phyloP scores from a whole-genome alignment of 2,797 vertebrate species.

The Parauchenoglanis punctatus region DNA sequence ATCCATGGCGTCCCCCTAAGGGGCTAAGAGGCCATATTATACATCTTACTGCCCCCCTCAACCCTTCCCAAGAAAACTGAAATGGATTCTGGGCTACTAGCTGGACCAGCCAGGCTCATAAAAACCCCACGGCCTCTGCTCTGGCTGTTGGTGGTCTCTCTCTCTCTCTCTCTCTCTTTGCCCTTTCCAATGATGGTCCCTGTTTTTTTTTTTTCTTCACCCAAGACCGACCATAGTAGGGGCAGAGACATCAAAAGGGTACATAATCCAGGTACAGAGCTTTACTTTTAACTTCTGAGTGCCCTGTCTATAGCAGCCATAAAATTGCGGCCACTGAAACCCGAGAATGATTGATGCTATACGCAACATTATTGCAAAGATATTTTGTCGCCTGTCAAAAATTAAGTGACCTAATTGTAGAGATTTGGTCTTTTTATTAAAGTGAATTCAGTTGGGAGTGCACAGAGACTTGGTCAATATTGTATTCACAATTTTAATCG shows the following conservation, averaged over 20 bases:
- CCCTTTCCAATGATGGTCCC: conserved; percentile 52
- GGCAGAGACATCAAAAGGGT: conserved; percentile 64
- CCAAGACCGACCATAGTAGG: conserved; percentile 36
- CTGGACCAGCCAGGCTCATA: conserved; percentile 57
- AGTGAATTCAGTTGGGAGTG: neutral
- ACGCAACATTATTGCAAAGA: conserved; percentile 41
- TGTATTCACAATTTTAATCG: neutral
- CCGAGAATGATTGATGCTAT: conserved; percentile 58
- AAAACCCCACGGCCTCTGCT: conserved; percentile 58
- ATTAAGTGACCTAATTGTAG: neutral
- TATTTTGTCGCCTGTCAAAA: conserved; percentile 32
- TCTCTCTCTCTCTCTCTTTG: conserved; percentile 13
- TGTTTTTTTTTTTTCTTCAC: conserved; percentile 19
- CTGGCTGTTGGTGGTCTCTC: conserved; percentile 65
- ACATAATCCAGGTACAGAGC: conserved; percentile 63
- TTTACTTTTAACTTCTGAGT: conserved; percentile 60
- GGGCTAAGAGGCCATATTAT: conserved; percentile 51
- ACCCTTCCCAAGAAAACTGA: conserved; percentile 35
- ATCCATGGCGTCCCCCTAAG: conserved; percentile 49
- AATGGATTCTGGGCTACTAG: conserved; percentile 60
- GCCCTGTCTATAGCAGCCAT: conserved; percentile 58
- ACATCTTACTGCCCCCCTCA: conserved; percentile 35
- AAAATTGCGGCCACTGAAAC: conserved; percentile 58
- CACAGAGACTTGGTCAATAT: neutral
- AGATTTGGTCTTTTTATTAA: conserved; percentile 2